A percentile compares a stretch with the other conserved stretches of the same genome.
Evolutionary conservation across 1,140 invertebrate genomes (phyloP).

Genomic region (Hestina assimilis): DNA sequence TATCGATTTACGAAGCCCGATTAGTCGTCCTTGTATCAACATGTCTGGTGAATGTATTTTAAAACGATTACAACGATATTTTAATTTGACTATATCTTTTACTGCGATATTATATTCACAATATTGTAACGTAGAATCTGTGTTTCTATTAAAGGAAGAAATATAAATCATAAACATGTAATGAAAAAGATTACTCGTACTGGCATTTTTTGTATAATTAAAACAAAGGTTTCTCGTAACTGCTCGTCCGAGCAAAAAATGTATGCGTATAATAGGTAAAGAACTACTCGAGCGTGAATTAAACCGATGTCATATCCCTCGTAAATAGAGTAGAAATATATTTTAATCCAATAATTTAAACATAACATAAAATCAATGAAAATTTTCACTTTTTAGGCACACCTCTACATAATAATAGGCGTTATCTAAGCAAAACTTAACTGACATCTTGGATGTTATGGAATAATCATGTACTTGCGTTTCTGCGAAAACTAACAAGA

Average conservation of each 20-base stretch:
- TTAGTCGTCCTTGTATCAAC: constrained; percentile 16
- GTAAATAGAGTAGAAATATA: neutral
- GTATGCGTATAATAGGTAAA: constrained; percentile 16
- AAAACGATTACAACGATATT: constrained; percentile 1
- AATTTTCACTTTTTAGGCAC: constrained; percentile 9
- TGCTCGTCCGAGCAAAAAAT: constrained; percentile 27
- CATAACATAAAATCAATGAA: neutral
- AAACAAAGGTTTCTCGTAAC: constrained; percentile 28
- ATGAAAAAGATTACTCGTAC: constrained; percentile 9
- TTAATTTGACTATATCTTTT: neutral
- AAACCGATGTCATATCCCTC: constrained; percentile 5
- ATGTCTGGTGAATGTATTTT: constrained; percentile 9
- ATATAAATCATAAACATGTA: constrained; percentile 1
- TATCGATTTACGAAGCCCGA: constrained; percentile 13
- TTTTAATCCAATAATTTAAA: neutral
- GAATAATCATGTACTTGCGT: neutral
- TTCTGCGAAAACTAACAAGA: constrained; percentile 6
- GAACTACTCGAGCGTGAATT: constrained; percentile 20
- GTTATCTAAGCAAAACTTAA: neutral
- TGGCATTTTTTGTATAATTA: constrained; percentile 23
- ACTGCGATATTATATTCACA: no score
- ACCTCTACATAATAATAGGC: constrained; percentile 1
- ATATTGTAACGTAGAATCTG: neutral
- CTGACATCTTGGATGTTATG: neutral
- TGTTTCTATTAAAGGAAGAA: neutral